Evolutionary conservation across 2,113 vertebrate species (phyloP).

Genomic region (Piaya cayana): DNA sequence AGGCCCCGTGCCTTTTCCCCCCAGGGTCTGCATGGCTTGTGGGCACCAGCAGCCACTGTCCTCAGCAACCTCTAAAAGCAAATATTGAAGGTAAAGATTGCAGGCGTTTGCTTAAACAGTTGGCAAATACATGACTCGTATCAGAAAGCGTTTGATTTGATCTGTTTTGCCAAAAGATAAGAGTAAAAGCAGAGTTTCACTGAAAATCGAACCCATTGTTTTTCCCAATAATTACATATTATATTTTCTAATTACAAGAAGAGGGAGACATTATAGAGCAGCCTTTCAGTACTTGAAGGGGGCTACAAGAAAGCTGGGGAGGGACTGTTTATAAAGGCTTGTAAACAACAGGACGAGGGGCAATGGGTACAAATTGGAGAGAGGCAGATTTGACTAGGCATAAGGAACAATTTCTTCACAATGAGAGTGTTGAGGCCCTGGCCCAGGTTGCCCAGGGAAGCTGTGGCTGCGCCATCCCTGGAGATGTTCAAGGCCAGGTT

Average conservation of each 20-base stretch:
- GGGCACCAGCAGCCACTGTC: background rate
- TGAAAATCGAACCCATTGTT: background rate
- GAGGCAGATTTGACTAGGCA: too few species aligned
- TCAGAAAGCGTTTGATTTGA: background rate
- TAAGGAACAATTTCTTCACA: too few species aligned
- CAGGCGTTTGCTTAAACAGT: background rate
- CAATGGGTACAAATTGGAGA: too few species aligned
- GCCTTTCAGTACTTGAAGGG: too few species aligned
- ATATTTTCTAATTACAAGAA: background rate
- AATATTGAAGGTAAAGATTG: constrained; percentile 13
- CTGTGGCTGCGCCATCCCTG: too few species aligned
- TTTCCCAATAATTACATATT: accelerated
- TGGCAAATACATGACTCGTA: background rate
- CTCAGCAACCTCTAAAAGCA: background rate
- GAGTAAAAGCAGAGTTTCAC: background rate
- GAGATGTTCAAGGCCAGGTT: too few species aligned
- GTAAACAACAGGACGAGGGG: too few species aligned
- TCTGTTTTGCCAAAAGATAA: constrained; percentile 24
- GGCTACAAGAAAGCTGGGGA: too few species aligned
- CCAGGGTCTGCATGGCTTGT: background rate
- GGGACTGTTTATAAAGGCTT: too few species aligned
- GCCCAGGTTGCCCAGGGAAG: too few species aligned
- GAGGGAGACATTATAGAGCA: background rate
- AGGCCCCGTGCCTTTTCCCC: background rate
- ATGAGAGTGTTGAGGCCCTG: too few species aligned